phyloP scores from a whole-genome alignment of 2,888 invertebrate genomes.

The Sepiola atlantica region DNA sequence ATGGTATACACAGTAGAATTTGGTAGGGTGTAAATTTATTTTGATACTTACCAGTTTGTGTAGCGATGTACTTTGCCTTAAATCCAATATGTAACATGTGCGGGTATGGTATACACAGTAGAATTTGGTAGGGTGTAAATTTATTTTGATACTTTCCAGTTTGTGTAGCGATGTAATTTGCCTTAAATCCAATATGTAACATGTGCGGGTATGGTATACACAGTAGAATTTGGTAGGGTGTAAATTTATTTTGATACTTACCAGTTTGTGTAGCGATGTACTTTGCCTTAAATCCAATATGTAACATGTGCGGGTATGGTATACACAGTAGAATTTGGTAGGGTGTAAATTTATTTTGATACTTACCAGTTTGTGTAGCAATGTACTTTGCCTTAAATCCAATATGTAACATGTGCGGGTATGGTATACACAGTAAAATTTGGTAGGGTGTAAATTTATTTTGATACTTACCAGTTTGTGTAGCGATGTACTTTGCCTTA shows the following conservation, averaged over 20 bases:
- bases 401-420: background rate
- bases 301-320: too few species aligned
- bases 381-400: conserved; percentile 14
- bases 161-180: background rate
- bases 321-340: too few species aligned
- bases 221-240: too few species aligned
- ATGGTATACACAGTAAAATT: too few species aligned
- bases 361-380: conserved; percentile 34
- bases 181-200: conserved; percentile 42
- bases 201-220: too few species aligned
- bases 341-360: background rate
- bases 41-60: conserved; percentile 32
- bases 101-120: too few species aligned
- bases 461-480: conserved; percentile 32
- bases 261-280: conserved; percentile 25
- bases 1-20: too few species aligned
- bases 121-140: background rate
- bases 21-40: background rate
- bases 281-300: conserved; percentile 32
- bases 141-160: background rate
- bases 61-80: background rate
- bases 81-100: conserved; percentile 40
- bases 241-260: background rate
- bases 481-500: background rate
- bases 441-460: background rate